Evolutionary conservation across 2,888 invertebrate genomes (phyloP), one percentile per base, ranked within the genome.

Genomic region (Gastrophysa polygoni): DNA sequence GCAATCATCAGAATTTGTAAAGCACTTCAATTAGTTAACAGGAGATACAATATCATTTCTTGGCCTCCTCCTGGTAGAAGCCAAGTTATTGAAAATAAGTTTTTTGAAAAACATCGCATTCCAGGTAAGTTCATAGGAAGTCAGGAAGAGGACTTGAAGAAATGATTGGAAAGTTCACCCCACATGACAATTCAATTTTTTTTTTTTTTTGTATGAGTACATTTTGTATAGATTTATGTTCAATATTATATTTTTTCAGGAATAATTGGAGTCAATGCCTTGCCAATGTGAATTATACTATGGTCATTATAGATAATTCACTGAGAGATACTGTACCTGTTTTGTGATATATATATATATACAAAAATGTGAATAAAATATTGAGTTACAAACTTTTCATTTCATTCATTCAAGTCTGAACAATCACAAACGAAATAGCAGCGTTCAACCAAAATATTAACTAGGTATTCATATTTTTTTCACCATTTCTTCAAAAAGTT

Each of bases 1-100:
- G 50, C 50, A 20, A 29, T 50, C 14, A 28, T n/a, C 29, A 50
- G 50, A 50, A 21, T 50, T 11, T 50, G 50, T 11, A 50, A 21
- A 29, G 50, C 24, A 50, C 29, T 50, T 20, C 24, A 14, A 21
- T 21, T 21, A 50, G 29, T 50, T 10, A 50, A 24, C 28, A 16
- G 28, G 7, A 20, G 50, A 21, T 50, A 50, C 28, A 50, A 17
- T 2, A 50, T 50, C n/a, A 50, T 50, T 50, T 24, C 21, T 28
- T 50, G 50, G 28, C 50, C 50, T 20, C 28, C 50, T 28, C 14
- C 17, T 17, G 14, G 28, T 29, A 21, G 50, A 10, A 28, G 28
- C 21, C 24, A n/a, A 50, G 14, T 29, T 8, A 50, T 50, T 20
- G 29, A 7, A 28, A 29, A 50, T n/a, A 28, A 10, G 16, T 21